These are phyloP conservation scores for Anableps anableps DNA, from an alignment of 2,797 vertebrate species.

Conservation along the genomic window DNA sequence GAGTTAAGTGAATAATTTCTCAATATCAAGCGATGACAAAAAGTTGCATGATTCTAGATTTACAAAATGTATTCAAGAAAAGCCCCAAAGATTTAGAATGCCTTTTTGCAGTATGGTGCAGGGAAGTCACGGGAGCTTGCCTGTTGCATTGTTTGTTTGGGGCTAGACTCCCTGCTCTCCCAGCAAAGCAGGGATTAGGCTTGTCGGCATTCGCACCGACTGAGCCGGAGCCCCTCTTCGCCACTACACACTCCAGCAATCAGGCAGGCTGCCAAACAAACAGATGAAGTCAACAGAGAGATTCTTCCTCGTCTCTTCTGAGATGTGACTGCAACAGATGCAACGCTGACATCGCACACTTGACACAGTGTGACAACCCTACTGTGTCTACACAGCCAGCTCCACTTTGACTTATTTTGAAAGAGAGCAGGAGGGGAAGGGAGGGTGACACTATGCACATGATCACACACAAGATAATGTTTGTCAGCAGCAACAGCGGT, in stretches of 20 bases:
- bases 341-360: conserved; percentile 74
- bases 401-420: conserved; percentile 72
- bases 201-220: conserved; percentile 51
- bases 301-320: conserved; percentile 75
- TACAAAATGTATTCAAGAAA: conserved; percentile 27
- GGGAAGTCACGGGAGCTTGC: conserved; percentile 24
- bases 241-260: conserved; percentile 77
- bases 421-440: not conserved
- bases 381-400: conserved; percentile 71
- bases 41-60: not conserved
- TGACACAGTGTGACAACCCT: conserved; percentile 79
- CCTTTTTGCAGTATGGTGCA: conserved; percentile 30
- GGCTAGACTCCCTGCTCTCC: conserved; percentile 28
- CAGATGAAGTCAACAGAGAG: conserved; percentile 84
- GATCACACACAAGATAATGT: conserved; percentile 84
- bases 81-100: conserved; percentile 37
- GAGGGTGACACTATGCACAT: conserved; percentile 69
- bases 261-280: conserved; percentile 83
- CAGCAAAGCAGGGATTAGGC: conserved; percentile 60
- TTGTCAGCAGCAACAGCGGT: conserved; percentile 79
- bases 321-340: conserved; percentile 82
- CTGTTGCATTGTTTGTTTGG: conserved; percentile 58
- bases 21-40: not conserved
- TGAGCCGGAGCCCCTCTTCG: conserved; percentile 53
- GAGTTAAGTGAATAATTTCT: not conserved